Percentiles rank a stretch among this genome's conserved stretches.
phyloP scores from a whole-genome alignment of 2,113 vertebrate genomes.

The Riparia riparia region DNA sequence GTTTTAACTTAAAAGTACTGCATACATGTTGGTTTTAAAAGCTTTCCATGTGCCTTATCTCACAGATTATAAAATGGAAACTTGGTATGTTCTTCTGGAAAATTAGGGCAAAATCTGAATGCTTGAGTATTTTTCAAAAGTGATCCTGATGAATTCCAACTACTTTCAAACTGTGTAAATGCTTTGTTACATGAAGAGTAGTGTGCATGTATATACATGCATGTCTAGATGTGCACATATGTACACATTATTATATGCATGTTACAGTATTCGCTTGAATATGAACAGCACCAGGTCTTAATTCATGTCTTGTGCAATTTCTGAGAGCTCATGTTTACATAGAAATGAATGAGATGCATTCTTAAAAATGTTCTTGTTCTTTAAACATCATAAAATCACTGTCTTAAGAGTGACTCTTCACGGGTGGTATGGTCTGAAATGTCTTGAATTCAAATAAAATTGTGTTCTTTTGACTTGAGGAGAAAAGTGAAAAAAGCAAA shows the following conservation, averaged over 20 bases:
- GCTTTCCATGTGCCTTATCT: neutral
- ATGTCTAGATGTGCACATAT: neutral
- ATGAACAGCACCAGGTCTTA: neutral
- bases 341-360: neutral
- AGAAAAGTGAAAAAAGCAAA: neutral
- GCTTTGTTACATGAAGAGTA: neutral
- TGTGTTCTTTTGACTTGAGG: neutral
- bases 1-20: neutral
- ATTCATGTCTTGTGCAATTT: neutral
- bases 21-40: neutral
- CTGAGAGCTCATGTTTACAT: neutral
- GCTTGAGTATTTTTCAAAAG: neutral
- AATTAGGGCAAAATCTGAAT: neutral
- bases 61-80: neutral
- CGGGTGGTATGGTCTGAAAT: neutral
- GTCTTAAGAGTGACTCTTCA: neutral
- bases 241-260: neutral
- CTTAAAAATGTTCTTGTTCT: neutral
- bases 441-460: constrained; percentile 30
- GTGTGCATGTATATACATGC: neutral
- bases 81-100: neutral
- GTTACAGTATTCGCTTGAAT: neutral
- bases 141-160: neutral
- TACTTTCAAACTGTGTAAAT: constrained; percentile 3
- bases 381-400: neutral